phyloP scores from a whole-genome alignment of 2,888 invertebrate species.

The Hartigia nigra region DNA sequence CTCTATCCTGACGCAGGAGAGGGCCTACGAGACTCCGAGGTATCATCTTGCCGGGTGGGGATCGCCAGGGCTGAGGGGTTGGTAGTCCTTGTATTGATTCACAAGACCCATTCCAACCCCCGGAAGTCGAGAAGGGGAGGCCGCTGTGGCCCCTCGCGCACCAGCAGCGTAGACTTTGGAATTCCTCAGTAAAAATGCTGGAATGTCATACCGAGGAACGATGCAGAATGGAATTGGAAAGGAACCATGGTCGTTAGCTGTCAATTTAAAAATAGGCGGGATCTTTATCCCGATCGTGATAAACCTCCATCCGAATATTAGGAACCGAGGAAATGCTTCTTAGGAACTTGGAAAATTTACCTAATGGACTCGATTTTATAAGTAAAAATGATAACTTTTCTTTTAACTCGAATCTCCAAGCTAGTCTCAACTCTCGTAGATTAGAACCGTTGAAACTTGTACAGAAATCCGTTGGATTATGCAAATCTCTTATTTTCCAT shows the following conservation, averaged over 20 bases:
- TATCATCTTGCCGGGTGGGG: slow-evolving; percentile 13
- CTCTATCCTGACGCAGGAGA: neutral
- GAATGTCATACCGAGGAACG: slow-evolving; percentile 13
- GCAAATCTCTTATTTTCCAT: neutral
- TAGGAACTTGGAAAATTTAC: neutral
- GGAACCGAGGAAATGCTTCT: neutral
- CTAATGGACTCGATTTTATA: neutral
- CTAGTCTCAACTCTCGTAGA: neutral
- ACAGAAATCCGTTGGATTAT: neutral
- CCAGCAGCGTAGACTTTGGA: slow-evolving; percentile 18
- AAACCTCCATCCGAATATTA: neutral
- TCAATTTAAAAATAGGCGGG: neutral
- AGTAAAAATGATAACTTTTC: neutral
- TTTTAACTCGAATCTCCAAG: neutral
- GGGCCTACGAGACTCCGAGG: neutral
- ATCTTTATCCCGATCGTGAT: neutral
- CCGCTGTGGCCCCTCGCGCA: slow-evolving; percentile 7
- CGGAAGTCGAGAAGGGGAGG: slow-evolving; percentile 10
- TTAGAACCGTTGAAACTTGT: neutral
- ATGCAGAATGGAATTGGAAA: neutral
- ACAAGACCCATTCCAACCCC: slow-evolving; percentile 34
- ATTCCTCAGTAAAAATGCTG: slow-evolving; percentile 21
- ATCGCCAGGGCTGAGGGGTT: slow-evolving; percentile 37
- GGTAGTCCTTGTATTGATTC: slow-evolving; percentile 63
- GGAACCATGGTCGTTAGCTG: neutral